Evolutionary conservation across 2,113 vertebrate species (phyloP).

Genomic region (Bombycilla garrulus): DNA sequence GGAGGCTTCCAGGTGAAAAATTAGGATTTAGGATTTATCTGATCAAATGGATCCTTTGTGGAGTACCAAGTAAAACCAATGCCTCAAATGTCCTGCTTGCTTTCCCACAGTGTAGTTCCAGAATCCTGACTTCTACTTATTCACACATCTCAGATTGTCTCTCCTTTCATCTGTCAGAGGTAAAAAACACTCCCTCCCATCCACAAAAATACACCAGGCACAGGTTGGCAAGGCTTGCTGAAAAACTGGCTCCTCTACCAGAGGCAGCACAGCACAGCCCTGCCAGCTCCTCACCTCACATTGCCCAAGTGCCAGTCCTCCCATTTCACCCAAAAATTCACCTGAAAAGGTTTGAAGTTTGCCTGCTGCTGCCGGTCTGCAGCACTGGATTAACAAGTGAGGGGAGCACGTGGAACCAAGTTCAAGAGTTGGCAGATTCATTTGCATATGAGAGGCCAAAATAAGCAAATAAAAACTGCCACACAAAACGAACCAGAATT

Average conservation of each 20-base stretch:
- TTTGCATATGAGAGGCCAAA: constrained; percentile 67
- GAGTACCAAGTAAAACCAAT: background rate
- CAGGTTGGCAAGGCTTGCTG: background rate
- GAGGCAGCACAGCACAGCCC: background rate
- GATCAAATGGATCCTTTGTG: background rate
- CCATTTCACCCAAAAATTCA: background rate
- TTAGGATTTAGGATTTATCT: background rate
- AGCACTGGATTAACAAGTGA: background rate
- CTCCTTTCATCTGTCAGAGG: background rate
- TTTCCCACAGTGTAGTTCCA: background rate
- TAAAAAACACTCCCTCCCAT: background rate
- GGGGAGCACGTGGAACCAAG: background rate
- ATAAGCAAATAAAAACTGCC: constrained; percentile 64
- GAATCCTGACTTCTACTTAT: background rate
- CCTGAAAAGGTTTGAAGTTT: background rate
- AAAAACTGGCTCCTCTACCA: background rate
- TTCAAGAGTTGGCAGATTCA: constrained; percentile 23
- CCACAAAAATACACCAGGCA: background rate
- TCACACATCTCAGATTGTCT: fast-evolving
- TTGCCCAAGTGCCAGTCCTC: background rate
- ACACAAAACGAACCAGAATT: constrained; percentile 57
- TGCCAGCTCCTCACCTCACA: background rate
- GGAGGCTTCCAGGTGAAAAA: background rate
- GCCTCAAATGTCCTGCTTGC: background rate
- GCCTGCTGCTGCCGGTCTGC: background rate